Evolutionary conservation across 35 echinoderm and acorn worm genomes (phyloP).

Genomic region (Nesometra sesokonis): DNA sequence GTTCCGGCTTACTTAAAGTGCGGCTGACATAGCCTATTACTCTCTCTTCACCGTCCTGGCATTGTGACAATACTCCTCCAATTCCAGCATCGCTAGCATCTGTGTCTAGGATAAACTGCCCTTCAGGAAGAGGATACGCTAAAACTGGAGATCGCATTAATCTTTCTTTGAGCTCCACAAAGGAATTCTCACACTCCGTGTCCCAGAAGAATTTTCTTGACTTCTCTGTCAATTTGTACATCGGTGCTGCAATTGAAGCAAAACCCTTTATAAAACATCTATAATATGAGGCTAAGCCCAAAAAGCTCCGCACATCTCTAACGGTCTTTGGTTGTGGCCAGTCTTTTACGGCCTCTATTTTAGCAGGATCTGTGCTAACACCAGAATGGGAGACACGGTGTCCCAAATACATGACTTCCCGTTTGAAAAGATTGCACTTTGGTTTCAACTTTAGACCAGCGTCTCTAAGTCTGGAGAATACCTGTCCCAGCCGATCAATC

Average conservation of each 20-base stretch:
- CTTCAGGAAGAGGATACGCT: constrained; percentile 21
- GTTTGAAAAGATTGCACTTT: no score
- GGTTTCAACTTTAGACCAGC: no score
- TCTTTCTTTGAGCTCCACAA: not conserved
- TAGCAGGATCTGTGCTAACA: not conserved
- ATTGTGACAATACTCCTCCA: constrained; percentile 33
- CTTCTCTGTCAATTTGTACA: constrained; percentile 13
- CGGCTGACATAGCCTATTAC: constrained; percentile 30
- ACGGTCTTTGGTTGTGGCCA: constrained; percentile 2
- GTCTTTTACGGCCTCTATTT: constrained; percentile 15
- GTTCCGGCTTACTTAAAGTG: constrained; percentile 9
- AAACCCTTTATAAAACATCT: constrained; percentile 38
- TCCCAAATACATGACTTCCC: not conserved
- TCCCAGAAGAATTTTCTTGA: constrained; percentile 14
- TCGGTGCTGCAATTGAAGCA: constrained; percentile 13
- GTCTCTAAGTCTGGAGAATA: no score
- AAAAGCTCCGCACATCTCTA: constrained; percentile 11
- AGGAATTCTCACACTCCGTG: not conserved
- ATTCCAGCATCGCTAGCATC: constrained; percentile 29
- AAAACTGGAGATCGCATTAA: not conserved
- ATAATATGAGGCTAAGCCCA: constrained; percentile 25
- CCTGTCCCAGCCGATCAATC: no score
- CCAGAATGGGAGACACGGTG: not conserved
- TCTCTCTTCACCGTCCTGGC: constrained; percentile 34
- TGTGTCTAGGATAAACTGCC: constrained; percentile 39